Percentiles rank a stretch among this genome's conserved stretches.
Evolutionary conservation across 2,797 vertebrate species (phyloP).

Genomic region (Argentina silus): DNA sequence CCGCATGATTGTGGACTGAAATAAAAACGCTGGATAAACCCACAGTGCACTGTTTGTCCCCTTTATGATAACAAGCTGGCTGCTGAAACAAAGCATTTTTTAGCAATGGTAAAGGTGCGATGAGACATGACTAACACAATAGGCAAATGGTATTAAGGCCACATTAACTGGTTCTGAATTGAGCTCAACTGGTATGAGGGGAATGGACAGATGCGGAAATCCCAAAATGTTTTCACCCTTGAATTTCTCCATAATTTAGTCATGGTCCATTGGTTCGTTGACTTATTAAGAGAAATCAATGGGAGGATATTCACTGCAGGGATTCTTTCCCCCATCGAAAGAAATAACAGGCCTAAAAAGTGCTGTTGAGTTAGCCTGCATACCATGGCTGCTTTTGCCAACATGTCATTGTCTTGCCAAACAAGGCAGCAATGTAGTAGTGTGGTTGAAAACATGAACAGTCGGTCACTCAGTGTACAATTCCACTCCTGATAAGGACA

Average conservation of each 20-base stretch:
- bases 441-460: neutral
- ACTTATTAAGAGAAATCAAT: constrained; percentile 14
- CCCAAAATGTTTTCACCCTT: constrained; percentile 8
- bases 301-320: neutral
- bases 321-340: neutral
- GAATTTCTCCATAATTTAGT: neutral
- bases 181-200: constrained; percentile 35
- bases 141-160: constrained; percentile 62
- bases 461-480: neutral
- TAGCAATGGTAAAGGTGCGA: constrained; percentile 69
- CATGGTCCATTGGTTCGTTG: neutral
- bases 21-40: constrained; percentile 67
- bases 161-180: constrained; percentile 61
- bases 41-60: constrained; percentile 70
- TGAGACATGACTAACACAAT: constrained; percentile 73
- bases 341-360: neutral
- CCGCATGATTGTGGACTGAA: constrained; percentile 63
- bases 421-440: neutral
- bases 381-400: neutral
- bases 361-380: neutral
- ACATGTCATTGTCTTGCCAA: neutral
- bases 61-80: constrained; percentile 61
- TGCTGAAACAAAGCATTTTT: constrained; percentile 67
- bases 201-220: constrained; percentile 14
- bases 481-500: neutral